Conservation (phyloP, 2,888 invertebrate genomes). For the Dorcus parallelipipedus region DNA sequence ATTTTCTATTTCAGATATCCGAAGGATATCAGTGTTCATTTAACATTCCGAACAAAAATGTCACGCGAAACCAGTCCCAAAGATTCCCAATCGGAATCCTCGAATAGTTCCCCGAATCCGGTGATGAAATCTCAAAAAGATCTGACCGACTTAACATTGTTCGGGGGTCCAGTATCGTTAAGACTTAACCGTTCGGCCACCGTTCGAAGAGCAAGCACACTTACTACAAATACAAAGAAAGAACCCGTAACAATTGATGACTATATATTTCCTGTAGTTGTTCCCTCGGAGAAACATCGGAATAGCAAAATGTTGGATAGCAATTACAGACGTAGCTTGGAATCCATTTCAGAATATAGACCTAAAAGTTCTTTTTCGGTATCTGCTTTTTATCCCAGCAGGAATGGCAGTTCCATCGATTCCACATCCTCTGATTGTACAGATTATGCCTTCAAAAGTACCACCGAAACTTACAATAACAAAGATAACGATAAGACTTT, state of each 20-base stretch:
- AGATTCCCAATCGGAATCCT: conserved; percentile 41
- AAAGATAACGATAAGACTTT: conserved; percentile 34
- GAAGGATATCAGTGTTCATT: conserved; percentile 6
- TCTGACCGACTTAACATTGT: conserved; percentile 37
- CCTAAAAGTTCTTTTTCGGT: conserved; percentile 41
- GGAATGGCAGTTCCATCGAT: conserved; percentile 37
- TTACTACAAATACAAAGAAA: conserved; percentile 28
- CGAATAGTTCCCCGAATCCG: conserved; percentile 37
- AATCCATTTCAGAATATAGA: conserved; percentile 47
- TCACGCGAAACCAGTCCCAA: conserved; percentile 27
- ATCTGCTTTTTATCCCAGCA: conserved; percentile 30
- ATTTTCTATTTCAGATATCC: conserved; percentile 1
- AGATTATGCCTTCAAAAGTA: conserved; percentile 39
- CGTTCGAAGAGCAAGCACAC: conserved; percentile 38
- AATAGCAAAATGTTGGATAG: conserved; percentile 35
- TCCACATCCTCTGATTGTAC: conserved; percentile 40
- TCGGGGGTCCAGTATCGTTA: conserved; percentile 37
- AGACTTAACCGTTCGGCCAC: conserved; percentile 39
- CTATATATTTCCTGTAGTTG: conserved; percentile 8
- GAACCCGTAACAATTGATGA: conserved; percentile 19
- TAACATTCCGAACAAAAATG: conserved; percentile 17
- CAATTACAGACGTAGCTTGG: conserved; percentile 42
- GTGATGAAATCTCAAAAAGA: conserved; percentile 33
- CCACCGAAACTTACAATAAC: conserved; percentile 28
- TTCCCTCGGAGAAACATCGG: conserved; percentile 10